Evolutionary conservation across 2,888 invertebrate genomes (phyloP), one percentile per base, ranked within the genome.

Genomic region (Cephus runcator): DNA sequence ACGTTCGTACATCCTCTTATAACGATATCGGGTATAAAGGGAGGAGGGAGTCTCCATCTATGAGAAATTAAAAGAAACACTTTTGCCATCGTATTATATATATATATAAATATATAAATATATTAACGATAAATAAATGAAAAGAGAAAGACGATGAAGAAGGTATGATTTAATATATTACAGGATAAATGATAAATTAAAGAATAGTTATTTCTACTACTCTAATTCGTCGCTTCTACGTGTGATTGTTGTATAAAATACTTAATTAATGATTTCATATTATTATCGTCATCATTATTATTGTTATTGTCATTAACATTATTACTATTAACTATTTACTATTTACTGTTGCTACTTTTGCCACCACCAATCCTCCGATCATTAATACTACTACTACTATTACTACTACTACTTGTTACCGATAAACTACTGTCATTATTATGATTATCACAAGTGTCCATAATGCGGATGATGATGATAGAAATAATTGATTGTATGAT

Each of bases 201-300:
- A 83, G 84, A 82, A 85, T 90, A 91, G 90, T 91, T 89, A 90
- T 91, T 91, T 91, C 90, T 91, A 91, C 90, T 90, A 89, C 86
- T 89, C 89, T 91, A 90, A 90, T 91, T 90, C 87, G 88, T 91
- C 89, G 91, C 90, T 91, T 90, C 90, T 90, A 89, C 88, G 90
- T 91, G 90, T 91, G 90, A 88, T 91, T 90, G 90, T 90, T 91
- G 91, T 90, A 91, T 90, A 89, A 91, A 88, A 86, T 86, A 86
- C 84, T 86, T 83, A 82, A 82, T 79, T 80, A 87, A 84, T 86
- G 81, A 84, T 87, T 86, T 85, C 81, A 79, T 82, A 84, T 82
- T 84, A 33, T 71, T 71, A 83, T 86, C 83, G 84, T 85, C 82
- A 84, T 83, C 77, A 84, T 81, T 80, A 81, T 81, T 81, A 81